These are phyloP conservation scores for Ypsolopha scabrella DNA, from an alignment of 2,888 invertebrate genomes.

Conservation along the genomic window DNA sequence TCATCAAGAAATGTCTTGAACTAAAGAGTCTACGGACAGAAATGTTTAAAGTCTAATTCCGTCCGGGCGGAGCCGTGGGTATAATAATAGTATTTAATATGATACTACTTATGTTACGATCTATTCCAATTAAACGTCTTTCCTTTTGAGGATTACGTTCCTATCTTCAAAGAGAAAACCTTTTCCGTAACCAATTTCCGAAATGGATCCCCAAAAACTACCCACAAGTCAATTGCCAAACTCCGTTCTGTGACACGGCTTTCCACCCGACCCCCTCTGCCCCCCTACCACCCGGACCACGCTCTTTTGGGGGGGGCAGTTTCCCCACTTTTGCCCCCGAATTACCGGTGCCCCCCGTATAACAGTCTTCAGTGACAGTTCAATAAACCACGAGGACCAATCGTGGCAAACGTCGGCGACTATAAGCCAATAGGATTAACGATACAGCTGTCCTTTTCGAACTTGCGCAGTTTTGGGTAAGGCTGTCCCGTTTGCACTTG, in stretches of 20 bases:
- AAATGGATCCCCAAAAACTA: constrained; percentile 61
- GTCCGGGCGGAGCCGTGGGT: too few species aligned
- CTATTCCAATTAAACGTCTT: too few species aligned
- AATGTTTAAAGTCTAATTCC: too few species aligned
- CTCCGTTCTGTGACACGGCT: constrained; percentile 53
- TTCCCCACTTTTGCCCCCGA: constrained; percentile 31
- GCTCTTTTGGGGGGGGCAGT: constrained; percentile 3
- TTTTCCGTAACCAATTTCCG: constrained; percentile 16
- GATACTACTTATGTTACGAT: too few species aligned
- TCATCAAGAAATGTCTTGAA: too few species aligned
- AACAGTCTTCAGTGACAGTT: constrained; percentile 64
- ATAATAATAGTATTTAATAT: too few species aligned
- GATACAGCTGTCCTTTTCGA: constrained; percentile 36
- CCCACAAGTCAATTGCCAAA: constrained; percentile 70
- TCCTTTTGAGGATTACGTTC: constrained; percentile 7
- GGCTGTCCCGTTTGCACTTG: constrained; percentile 35
- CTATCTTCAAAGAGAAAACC: constrained; percentile 11
- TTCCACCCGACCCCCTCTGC: constrained; percentile 12
- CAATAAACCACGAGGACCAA: constrained; percentile 68
- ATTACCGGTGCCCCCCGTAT: constrained; percentile 55
- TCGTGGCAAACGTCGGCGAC: constrained; percentile 66
- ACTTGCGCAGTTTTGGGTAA: constrained; percentile 14
- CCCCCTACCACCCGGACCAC: constrained; percentile 8
- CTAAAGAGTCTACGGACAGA: too few species aligned
- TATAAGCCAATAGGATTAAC: constrained; percentile 71